Conservation (phyloP, 2,113 vertebrate genomes). For the Leptobrachium ailaonicum region DNA sequence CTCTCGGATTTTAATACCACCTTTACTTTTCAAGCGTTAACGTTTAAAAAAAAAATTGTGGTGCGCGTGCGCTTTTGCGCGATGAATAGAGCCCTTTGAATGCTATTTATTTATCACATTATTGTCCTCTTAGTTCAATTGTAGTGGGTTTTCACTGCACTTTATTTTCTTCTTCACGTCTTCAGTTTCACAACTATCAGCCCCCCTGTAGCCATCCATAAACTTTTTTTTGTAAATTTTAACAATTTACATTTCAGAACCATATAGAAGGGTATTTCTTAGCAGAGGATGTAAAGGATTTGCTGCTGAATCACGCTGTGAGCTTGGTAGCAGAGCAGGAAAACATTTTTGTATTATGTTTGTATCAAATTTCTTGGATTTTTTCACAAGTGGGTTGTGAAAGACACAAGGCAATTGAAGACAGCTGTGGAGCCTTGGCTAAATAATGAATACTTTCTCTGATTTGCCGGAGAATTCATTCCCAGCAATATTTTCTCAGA, state of each 20-base stretch:
- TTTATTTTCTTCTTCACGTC: too few species aligned
- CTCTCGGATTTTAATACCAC: too few species aligned
- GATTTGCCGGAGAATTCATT: slow-evolving; percentile 34
- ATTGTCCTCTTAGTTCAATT: too few species aligned
- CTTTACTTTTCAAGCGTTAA: too few species aligned
- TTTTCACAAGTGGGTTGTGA: slow-evolving; percentile 48
- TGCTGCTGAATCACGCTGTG: slow-evolving; percentile 28
- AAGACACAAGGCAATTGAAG: slow-evolving; percentile 46
- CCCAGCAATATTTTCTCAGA: slow-evolving; percentile 39
- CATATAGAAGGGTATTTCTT: slow-evolving; percentile 1
- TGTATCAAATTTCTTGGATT: slow-evolving; percentile 48
- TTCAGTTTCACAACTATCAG: neutral
- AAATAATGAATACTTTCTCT: slow-evolving; percentile 43
- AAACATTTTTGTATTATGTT: slow-evolving; percentile 50
- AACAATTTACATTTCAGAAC: neutral
- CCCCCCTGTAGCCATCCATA: neutral
- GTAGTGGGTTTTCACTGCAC: too few species aligned
- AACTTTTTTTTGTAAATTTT: neutral
- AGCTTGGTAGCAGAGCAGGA: slow-evolving; percentile 37
- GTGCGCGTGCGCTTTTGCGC: too few species aligned
- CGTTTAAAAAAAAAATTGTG: too few species aligned
- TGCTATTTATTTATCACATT: too few species aligned
- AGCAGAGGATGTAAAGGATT: slow-evolving; percentile 30
- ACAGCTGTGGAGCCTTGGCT: slow-evolving; percentile 31
- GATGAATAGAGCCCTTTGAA: too few species aligned